A percentile compares a stretch with the other conserved stretches of the same genome.
These are phyloP conservation scores for Saxidomus purpurata DNA, from an alignment of 1,140 invertebrate species.

Conservation along the genomic window DNA sequence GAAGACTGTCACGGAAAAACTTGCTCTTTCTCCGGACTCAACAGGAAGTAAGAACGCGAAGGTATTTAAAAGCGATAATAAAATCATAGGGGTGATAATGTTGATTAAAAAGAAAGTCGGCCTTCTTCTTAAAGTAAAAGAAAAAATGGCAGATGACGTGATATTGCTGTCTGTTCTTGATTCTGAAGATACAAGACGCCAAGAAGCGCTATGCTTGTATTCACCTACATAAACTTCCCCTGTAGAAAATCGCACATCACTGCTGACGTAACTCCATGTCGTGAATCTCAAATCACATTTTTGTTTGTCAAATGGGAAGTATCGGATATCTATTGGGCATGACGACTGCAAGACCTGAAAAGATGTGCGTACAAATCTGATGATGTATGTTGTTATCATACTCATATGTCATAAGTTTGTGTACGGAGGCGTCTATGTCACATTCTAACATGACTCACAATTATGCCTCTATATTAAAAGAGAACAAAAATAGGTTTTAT, in stretches of 20 bases:
- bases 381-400: too few relatives aligned
- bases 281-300: constrained; percentile 80
- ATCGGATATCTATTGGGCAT: constrained; percentile 90
- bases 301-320: constrained; percentile 83
- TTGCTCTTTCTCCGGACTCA: constrained; percentile 88
- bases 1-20: constrained; percentile 88
- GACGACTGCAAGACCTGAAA: constrained; percentile 95
- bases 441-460: too few relatives aligned
- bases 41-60: constrained; percentile 88
- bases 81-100: constrained; percentile 88
- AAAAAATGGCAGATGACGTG: neutral
- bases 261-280: constrained; percentile 84
- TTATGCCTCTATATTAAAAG: too few relatives aligned
- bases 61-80: constrained; percentile 88
- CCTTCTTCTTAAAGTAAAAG: constrained; percentile 70
- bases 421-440: too few relatives aligned
- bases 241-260: constrained; percentile 86
- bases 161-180: neutral
- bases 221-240: neutral
- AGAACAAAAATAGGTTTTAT: too few relatives aligned
- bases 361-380: too few relatives aligned
- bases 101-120: constrained; percentile 87
- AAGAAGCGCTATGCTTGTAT: neutral
- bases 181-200: neutral
- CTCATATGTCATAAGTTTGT: too few relatives aligned